Base-by-base conservation (phyloP, 2,888 invertebrate species). In the Amphipoea oculea region DNA sequence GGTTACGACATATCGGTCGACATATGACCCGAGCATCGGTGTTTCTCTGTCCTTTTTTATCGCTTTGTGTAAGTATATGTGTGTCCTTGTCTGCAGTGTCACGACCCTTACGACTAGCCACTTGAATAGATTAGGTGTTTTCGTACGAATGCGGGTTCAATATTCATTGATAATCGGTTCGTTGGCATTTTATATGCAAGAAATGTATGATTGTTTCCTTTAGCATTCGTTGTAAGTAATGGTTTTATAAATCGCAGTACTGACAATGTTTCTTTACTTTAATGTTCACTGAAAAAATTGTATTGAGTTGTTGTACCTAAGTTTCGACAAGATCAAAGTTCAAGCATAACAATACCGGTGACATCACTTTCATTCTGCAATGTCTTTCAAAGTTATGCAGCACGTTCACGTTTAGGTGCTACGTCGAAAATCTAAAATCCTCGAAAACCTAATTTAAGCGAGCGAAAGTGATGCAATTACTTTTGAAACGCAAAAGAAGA, bases 71-170 rank as follows among this genome's bases (percentile, higher is more conserved):
- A 91, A 90, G 84, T 89, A 81, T 95, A 92, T 90, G 76, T 87
- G 84, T 90, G 91, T 96, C 95, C 92, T 93, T 93, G 90, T 96
- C 94, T 84, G 90, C 88, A 92, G 89, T 95, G 96, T 96, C 96
- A 88, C 95, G 96, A 96, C 96, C 96, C 95, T 90, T 94, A 92
- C 93, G 93, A 92, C 96, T 96, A 96, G 96, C 95, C 95, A 95
- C 94, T 95, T 96, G 96, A 97, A 96, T 97, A 96, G 96, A 97
- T 97, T 97, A 96, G 95, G 96, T 96, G 96, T 96, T 96, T 96
- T 97, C 94, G 95, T 95, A 94, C 91, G 93, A 93, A 92, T 92
- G 88, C 89, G 95, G 91, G 96, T 96, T 96, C 95, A 96, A 95
- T 96, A 97, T 95, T 96, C 95, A 96, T 95, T 95, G 96, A 96